Percentiles rank a stretch among this genome's conserved stretches.
Evolutionary conservation across 2,797 vertebrate species (phyloP).

Genomic region (Hylomyscus alleni): DNA sequence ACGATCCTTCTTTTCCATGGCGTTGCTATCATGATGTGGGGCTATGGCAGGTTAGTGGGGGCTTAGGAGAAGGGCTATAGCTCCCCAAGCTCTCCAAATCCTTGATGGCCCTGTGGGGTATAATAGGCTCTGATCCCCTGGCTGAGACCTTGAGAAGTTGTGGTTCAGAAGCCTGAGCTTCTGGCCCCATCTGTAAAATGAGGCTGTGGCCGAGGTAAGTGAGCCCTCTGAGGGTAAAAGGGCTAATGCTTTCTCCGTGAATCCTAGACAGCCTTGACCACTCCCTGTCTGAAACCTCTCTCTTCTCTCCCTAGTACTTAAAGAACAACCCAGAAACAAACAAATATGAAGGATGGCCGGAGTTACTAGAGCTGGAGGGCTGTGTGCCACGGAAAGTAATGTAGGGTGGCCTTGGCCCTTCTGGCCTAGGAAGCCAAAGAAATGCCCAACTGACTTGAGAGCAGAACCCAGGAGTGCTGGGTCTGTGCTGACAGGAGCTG

Average conservation of each 20-base stretch:
- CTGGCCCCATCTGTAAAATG: neutral
- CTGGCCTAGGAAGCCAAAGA: neutral
- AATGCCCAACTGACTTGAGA: neutral
- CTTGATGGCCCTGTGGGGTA: neutral
- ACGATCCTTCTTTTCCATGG: neutral
- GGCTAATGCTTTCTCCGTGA: fast-evolving
- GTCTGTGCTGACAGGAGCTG: neutral
- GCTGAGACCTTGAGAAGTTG: neutral
- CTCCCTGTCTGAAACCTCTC: neutral
- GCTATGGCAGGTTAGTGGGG: neutral
- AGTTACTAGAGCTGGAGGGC: constrained; percentile 91
- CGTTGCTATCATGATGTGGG: neutral
- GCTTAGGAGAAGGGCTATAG: neutral
- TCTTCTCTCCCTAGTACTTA: constrained; percentile 86
- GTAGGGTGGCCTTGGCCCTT: constrained; percentile 62
- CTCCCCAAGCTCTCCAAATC: neutral
- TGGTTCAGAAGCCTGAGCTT: neutral
- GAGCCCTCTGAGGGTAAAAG: neutral
- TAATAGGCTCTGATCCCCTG: neutral
- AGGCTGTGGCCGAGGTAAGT: neutral
- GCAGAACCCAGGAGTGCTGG: neutral
- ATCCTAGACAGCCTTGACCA: neutral
- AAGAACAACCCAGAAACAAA: constrained; percentile 90
- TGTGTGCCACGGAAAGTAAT: constrained; percentile 90
- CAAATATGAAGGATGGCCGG: constrained; percentile 93